Evolutionary conservation across 2,797 vertebrate genomes (phyloP), one percentile per base, ranked within the genome.

Genomic region (Sebastes oblongus): DNA sequence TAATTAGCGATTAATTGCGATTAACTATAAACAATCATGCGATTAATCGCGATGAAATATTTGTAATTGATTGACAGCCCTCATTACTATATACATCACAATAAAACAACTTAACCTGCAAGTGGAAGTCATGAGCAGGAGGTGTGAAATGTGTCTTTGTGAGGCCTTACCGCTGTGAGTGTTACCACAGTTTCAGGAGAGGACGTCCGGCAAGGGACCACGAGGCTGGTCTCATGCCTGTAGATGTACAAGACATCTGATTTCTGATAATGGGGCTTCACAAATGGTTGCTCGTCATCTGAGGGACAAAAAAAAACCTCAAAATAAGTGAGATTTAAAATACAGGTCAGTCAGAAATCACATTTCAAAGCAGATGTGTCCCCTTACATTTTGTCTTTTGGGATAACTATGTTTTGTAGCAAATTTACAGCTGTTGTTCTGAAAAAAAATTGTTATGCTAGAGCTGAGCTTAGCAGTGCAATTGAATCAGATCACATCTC

Each of bases 191-290:
- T 85, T 30, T 95, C 88, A 42, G 96, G 97, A 0, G 94, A 97
- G 60, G 96, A 95, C 14, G 97, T 97, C 25, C 96, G 91, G 83
- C 98, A 98, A 13, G 98, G 97, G 16, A 98, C 54, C 2, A 94
- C 78, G 0, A 98, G 82, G 0, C 69, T 75, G 58, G 83, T 81
- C 3, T 93, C 92, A 1, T 88, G 2, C 18, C 86, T 75, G 89
- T 84, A 88, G 56, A 77, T 77, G 8, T 11, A 1, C 81, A 97
- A 72, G 1, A 81, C 0, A 18, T 6, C 1, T n/a, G 0, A 86
- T 68, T 0, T 55, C 1, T 0, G 0, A 0, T 8, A 0, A 71
- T 87, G 9, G 3, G 86, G 89, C 10, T 95, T 80, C 81, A 98
- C 93, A 87, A 98, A 98, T 0, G 97, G 97, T 12, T 95, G 93